Conservation (phyloP, 2,888 invertebrate genomes). For the Clanis bilineata region DNA sequence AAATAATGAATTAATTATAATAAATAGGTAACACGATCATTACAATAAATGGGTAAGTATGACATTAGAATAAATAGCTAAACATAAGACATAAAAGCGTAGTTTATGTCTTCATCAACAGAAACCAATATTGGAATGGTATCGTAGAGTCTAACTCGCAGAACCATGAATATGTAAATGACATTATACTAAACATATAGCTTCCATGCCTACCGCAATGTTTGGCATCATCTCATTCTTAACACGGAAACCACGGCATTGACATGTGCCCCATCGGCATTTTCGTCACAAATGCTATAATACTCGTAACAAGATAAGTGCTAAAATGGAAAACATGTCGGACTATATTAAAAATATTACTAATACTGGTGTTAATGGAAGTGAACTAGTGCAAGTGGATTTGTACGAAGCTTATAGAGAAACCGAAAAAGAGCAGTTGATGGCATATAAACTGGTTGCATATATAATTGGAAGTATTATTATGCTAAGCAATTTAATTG, state of each 20-base stretch:
- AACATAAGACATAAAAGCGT: not conserved
- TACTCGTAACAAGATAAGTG: conserved; percentile 10
- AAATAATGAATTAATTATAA: no score
- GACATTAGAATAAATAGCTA: no score
- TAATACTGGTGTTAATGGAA: conserved; percentile 44
- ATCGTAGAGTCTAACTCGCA: conserved; percentile 17
- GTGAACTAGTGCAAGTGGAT: conserved; percentile 57
- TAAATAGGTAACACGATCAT: no score
- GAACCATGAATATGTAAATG: conserved; percentile 63
- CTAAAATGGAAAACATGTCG: conserved; percentile 34
- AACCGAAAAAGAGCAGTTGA: conserved; percentile 63
- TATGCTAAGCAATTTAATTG: conserved; percentile 81
- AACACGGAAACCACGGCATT: conserved; percentile 45
- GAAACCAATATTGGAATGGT: not conserved
- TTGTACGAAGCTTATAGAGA: conserved; percentile 54
- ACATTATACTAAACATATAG: conserved; percentile 51
- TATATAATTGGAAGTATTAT: conserved; percentile 81
- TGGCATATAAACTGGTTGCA: conserved; percentile 78
- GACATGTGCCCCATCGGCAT: conserved; percentile 44
- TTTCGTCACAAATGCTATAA: conserved; percentile 9
- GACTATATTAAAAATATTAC: conserved; percentile 41
- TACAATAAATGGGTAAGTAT: no score
- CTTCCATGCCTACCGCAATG: conserved; percentile 48
- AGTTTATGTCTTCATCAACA: not conserved
- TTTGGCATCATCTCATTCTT: conserved; percentile 57